Percentiles rank a stretch among this genome's conserved stretches.
Evolutionary conservation across 1,140 invertebrate genomes (phyloP).

Genomic region (Pinna nobilis): DNA sequence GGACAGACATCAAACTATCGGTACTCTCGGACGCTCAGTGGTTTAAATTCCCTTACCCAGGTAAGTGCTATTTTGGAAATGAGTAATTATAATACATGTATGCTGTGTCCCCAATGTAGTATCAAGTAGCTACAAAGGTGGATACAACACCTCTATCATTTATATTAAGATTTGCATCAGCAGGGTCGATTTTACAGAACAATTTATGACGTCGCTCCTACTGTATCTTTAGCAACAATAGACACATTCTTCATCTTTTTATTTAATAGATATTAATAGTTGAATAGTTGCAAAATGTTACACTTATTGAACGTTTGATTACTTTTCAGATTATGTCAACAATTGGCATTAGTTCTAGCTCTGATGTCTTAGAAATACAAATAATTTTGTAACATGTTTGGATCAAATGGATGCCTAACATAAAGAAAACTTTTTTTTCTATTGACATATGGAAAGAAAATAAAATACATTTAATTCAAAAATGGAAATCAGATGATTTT

Average conservation of each 20-base stretch:
- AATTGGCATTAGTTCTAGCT: neutral
- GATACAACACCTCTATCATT: neutral
- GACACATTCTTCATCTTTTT: neutral
- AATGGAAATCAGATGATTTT: no score
- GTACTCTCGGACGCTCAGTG: slow-evolving; percentile 85
- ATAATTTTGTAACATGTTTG: neutral
- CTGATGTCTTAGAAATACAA: neutral
- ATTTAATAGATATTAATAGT: no score
- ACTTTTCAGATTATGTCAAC: neutral
- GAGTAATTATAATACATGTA: neutral
- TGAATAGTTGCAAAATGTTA: no score
- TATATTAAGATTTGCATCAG: neutral
- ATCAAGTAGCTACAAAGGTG: no score
- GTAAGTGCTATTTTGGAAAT: slow-evolving; percentile 75
- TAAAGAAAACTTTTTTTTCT: neutral
- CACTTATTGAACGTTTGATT: neutral
- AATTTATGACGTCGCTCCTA: neutral
- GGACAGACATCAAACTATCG: slow-evolving; percentile 86
- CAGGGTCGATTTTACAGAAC: neutral
- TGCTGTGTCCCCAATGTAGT: neutral
- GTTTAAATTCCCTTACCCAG: slow-evolving; percentile 91
- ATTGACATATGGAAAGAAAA: neutral
- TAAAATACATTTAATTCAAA: neutral
- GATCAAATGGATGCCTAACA: no score
- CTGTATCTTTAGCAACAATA: neutral